Base-by-base conservation (phyloP, 2,888 invertebrate species). In the Sabatieria punctata region DNA sequence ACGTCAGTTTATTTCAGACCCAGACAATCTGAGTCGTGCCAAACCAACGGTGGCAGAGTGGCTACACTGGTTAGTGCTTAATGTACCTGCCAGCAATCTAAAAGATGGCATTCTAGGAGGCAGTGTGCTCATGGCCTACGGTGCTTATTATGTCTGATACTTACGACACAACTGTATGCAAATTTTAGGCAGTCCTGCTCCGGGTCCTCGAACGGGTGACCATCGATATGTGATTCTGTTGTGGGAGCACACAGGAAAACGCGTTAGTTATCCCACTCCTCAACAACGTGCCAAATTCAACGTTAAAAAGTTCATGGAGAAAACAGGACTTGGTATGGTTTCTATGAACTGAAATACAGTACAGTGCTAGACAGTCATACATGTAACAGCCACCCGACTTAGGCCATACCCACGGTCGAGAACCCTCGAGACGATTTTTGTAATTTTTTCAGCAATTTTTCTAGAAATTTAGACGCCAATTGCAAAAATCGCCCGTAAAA, bases 31-130 rank as follows among this genome's bases (percentile, higher is more conserved):
- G 41, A 63, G 61, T 6, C 54, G 61, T 18, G 59, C 61, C 49
- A 64, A 64, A 36, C 64, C 64, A 22, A 57, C 59, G 1, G 64
- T 64, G 4, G 64, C 64, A 37, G 63, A 64, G 48, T 64, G 64
- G 64, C 58, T 64, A 23, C 64, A 64, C 46, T 63, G 63, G 64
- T 53, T 62, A 30, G 61, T 44, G 13, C 21, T 51, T 41, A 63
- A 63, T 54, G 63, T 63, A 43, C 63, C 63, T 18, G 61, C 60
- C 26, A 56, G 54, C 51, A 63, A 63, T 45, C 54, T 63, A 38
- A 53, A 57, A 39, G 64, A 64, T 42, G 64, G 64, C 47, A 60
- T 64, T 45, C 62, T 62, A 45, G 61, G 64, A 49, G 63, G 61
- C 49, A 38, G 41, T 22, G 18, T 19, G 1, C 21, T 44, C 21